Conservation (phyloP, 2,888 invertebrate genomes). For the Chydorus sphaericus region DNA sequence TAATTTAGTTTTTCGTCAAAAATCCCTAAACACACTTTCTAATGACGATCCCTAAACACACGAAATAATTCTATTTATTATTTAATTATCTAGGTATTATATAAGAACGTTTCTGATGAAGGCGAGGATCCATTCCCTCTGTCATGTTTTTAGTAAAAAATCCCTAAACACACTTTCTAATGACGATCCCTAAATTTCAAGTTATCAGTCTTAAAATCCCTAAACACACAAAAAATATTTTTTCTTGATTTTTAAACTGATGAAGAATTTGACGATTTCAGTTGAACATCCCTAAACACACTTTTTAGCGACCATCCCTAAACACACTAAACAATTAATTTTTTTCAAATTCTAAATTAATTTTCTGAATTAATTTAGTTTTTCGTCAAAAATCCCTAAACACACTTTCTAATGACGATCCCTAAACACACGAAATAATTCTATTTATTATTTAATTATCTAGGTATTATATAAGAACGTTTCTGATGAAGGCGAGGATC, state of each 20-base stretch:
- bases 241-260: too few species aligned
- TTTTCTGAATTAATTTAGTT: too few species aligned
- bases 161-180: conserved; percentile 25
- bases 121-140: conserved; percentile 41
- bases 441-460: conserved; percentile 22
- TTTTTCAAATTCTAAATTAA: conserved; percentile 56
- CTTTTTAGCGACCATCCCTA: too few species aligned
- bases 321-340: too few species aligned
- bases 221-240: conserved; percentile 2
- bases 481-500: conserved; percentile 37
- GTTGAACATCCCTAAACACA: too few species aligned
- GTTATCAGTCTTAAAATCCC: too few species aligned
- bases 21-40: conserved; percentile 24
- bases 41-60: conserved; percentile 27
- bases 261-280: too few species aligned
- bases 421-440: too few species aligned
- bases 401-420: conserved; percentile 25
- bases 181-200: too few species aligned
- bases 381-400: conserved; percentile 19
- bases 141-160: too few species aligned
- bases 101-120: conserved; percentile 45
- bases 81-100: conserved; percentile 43
- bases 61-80: too few species aligned
- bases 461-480: conserved; percentile 57
- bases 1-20: too few species aligned